A percentile compares a stretch with the other conserved stretches of the same genome.
Conservation (phyloP, 2,113 vertebrate genomes). For the Dissostichus mawsoni region DNA sequence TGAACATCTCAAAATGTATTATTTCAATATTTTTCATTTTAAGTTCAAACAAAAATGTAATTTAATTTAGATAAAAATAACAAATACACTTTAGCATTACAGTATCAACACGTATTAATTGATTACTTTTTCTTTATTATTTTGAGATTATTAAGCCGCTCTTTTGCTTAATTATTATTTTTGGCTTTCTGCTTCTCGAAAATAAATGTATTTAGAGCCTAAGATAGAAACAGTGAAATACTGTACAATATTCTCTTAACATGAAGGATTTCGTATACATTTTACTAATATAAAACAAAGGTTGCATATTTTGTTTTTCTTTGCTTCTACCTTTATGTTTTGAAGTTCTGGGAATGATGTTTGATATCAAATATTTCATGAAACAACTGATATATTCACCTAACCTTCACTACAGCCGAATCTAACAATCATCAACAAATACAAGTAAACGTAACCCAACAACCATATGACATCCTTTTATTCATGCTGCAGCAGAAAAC, state of each 20-base stretch:
- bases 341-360: background rate
- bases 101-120: too few species aligned
- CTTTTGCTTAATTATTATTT: background rate
- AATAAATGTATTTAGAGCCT: background rate
- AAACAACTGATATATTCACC: background rate
- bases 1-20: background rate
- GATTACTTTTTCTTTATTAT: background rate
- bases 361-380: background rate
- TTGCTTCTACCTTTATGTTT: background rate
- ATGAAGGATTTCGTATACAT: background rate
- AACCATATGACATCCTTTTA: constrained; percentile 33
- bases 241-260: background rate
- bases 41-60: too few species aligned
- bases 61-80: too few species aligned
- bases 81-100: too few species aligned
- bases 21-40: background rate
- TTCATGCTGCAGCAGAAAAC: constrained; percentile 38
- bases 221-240: background rate
- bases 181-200: background rate
- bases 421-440: constrained; percentile 3
- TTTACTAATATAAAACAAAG: background rate
- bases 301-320: background rate
- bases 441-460: constrained; percentile 10
- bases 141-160: background rate
- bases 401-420: background rate